Evolutionary conservation across 2,113 vertebrate genomes (phyloP).

Genomic region (Melanerpes aurifrons): DNA sequence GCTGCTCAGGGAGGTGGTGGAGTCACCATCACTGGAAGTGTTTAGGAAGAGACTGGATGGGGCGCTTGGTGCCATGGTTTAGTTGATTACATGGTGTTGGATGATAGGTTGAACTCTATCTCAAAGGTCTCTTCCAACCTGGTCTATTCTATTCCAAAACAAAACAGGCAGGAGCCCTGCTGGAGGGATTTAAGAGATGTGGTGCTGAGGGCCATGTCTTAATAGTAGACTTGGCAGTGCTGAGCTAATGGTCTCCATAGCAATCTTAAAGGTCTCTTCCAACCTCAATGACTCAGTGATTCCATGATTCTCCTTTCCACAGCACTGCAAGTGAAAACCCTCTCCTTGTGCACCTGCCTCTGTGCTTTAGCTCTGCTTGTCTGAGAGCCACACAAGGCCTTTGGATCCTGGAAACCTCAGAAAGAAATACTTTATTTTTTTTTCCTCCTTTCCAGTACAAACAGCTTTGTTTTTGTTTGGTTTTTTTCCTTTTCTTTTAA

Average conservation of each 20-base stretch:
- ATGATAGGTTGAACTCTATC: too few relatives aligned
- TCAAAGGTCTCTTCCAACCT: too few relatives aligned
- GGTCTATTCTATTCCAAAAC: neutral
- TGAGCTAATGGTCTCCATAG: neutral
- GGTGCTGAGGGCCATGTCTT: neutral
- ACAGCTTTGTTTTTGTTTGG: neutral
- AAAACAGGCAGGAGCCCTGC: neutral
- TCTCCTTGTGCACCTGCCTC: neutral
- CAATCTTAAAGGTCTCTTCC: neutral
- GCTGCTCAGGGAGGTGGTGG: too few relatives aligned
- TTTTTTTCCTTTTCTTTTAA: slow-evolving; percentile 37
- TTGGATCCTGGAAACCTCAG: slow-evolving; percentile 12
- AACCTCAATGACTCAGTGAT: neutral
- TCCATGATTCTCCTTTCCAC: neutral
- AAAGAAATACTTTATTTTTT: slow-evolving; percentile 40
- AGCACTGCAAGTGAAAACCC: fast-evolving
- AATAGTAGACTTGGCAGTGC: neutral
- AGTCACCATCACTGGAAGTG: too few relatives aligned
- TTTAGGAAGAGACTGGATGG: too few relatives aligned
- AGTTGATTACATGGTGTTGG: too few relatives aligned
- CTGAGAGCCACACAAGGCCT: neutral
- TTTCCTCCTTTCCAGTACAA: slow-evolving; percentile 42
- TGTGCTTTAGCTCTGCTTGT: neutral
- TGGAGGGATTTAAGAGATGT: neutral
- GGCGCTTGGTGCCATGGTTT: too few relatives aligned